Base-by-base conservation (phyloP, 23 tunicate species). In the Oikopleura vanhoeffeni region DNA sequence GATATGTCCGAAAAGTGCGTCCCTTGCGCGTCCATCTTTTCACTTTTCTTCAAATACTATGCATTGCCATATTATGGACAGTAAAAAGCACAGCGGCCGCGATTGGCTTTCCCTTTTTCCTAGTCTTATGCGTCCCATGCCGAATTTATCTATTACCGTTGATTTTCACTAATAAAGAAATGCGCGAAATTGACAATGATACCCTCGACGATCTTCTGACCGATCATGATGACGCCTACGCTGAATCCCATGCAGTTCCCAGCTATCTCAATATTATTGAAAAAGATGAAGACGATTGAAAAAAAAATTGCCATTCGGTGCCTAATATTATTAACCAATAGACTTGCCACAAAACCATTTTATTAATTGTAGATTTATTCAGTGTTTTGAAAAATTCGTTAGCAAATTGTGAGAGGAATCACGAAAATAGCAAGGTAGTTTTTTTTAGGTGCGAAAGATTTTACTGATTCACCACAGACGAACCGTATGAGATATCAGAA, bases 61-160 rank as follows among this genome's bases (percentile, higher is more conserved):
- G 96, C 79, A 84, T 90, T 42, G 96, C 86, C 0, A 40, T 95
- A 24, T 83, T 95, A 41, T 95, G 99, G 99, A 87, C 84, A 39
- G 99, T 95, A 39, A 95, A 95, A 40, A 88, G 91, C 39, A 95
- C 96, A 0, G 83, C 96, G 0, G 91, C 90, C 33, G 85, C 87
- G 36, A 88, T 95, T 76, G 99, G 92, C 36, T 95, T 95, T 86
- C 99, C 99, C 0, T 95, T 95, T 87, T 87, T 92, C 64, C 87
- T 95, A 75, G 87, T 95, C 39, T 40, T 95, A 40, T 90, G 96
- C 40, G 89, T 95, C 0, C 99, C 99, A 0, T 83, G 89, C 39
- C 86, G 99, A 34, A 76, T 75, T 40, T 88, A 85, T 42, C 82
- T 95, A 27, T 86, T 95, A 83, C 91, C 99, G 71, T 87, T 83